Evolutionary conservation across 2,113 vertebrate species (phyloP).

Genomic region (Eolophus roseicapilla): DNA sequence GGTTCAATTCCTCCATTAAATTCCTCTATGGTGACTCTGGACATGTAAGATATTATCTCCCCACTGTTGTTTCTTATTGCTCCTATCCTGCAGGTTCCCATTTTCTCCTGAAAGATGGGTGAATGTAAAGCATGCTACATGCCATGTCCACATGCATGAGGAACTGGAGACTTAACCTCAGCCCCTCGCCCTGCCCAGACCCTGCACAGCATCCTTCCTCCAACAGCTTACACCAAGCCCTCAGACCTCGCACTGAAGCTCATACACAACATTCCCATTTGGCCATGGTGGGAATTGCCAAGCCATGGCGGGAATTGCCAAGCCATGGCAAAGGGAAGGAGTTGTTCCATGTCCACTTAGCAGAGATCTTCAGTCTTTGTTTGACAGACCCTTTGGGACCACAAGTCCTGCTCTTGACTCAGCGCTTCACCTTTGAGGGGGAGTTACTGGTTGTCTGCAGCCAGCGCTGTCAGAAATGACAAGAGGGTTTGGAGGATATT

Average conservation of each 20-base stretch:
- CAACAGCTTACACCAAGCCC: too few relatives aligned
- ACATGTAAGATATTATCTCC: neutral
- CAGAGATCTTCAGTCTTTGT: neutral
- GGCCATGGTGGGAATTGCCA: rapidly evolving
- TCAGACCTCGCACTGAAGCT: rapidly evolving
- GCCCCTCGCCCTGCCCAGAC: neutral
- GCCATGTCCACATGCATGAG: neutral
- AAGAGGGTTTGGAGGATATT: neutral
- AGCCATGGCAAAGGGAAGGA: neutral
- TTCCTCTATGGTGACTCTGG: neutral
- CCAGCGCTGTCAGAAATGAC: neutral
- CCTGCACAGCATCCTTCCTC: neutral
- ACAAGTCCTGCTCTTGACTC: neutral
- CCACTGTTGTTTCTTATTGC: neutral
- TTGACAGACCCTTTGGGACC: neutral
- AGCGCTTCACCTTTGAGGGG: neutral
- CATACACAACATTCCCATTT: neutral
- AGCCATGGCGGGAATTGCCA: neutral
- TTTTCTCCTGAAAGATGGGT: neutral
- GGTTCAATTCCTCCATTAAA: neutral
- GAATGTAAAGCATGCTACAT: neutral
- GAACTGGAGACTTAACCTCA: neutral
- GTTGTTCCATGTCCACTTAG: neutral
- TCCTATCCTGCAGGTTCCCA: neutral
- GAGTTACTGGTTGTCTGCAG: neutral